These are phyloP conservation scores for Sycon ciliatum DNA, from an alignment of 37 sponge, comb jelly and placozoan genomes.

Conservation along the genomic window DNA sequence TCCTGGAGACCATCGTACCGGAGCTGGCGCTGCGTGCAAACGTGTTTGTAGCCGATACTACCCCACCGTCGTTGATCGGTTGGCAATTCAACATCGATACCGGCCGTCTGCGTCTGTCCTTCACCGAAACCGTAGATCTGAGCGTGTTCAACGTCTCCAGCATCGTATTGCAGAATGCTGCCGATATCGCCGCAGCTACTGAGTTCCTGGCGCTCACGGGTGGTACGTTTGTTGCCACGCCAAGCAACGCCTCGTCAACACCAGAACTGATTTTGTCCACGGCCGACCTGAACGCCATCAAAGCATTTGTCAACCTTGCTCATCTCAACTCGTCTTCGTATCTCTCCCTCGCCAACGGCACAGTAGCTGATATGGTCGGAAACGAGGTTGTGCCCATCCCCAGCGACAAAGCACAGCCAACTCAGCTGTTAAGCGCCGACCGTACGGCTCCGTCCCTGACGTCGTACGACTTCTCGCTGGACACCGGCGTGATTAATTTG, in stretches of 20 bases:
- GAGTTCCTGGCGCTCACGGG: not conserved
- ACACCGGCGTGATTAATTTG: conserved; percentile 40
- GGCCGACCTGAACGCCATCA: conserved; percentile 63
- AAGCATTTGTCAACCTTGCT: conserved; percentile 43
- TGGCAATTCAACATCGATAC: conserved; percentile 51
- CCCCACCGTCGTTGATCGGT: conserved; percentile 46
- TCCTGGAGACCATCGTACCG: not conserved
- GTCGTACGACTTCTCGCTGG: conserved; percentile 49
- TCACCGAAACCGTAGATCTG: conserved; percentile 71
- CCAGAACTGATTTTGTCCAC: conserved; percentile 42
- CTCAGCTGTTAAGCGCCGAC: conserved; percentile 48
- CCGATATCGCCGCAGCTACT: not conserved
- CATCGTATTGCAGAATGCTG: conserved; percentile 48
- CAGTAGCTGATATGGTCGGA: conserved; percentile 49
- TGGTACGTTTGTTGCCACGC: not conserved
- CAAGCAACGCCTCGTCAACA: conserved; percentile 25
- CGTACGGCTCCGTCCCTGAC: conserved; percentile 48
- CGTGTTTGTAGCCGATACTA: conserved; percentile 27
- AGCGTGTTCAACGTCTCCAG: conserved; percentile 34
- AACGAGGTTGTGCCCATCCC: conserved; percentile 38
- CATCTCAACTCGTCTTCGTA: conserved; percentile 28
- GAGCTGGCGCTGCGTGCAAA: conserved; percentile 14
- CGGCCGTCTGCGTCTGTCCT: conserved; percentile 44
- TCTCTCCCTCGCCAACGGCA: conserved; percentile 34
- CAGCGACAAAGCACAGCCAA: conserved; percentile 27